A percentile compares a stretch with the other conserved stretches of the same genome.
phyloP scores from a whole-genome alignment of 1,140 invertebrate genomes.

The Zaprionus vittiger region DNA sequence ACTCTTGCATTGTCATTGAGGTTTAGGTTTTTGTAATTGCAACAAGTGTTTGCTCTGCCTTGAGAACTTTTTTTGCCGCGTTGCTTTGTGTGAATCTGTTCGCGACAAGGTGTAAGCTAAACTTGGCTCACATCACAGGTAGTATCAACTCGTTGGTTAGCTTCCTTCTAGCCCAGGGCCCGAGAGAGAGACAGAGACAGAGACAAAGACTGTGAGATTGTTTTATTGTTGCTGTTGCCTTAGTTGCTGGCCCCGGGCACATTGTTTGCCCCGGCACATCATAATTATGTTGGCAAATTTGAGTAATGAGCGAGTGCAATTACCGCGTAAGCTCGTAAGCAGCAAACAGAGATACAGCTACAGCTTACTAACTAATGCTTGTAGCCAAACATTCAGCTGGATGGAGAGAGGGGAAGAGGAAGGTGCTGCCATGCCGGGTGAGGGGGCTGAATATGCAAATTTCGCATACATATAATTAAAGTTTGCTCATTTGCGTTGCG shows the following conservation, averaged over 20 bases:
- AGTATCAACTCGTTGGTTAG: conserved; percentile 4
- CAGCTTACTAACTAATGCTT: conserved; percentile 24
- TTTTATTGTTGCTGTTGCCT: conserved; percentile 9
- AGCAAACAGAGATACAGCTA: conserved; percentile 26
- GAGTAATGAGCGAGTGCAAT: conserved; percentile 71
- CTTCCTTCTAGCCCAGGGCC: conserved; percentile 47
- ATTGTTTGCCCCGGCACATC: conserved; percentile 54
- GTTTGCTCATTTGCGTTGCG: conserved; percentile 43
- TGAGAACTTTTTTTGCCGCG: conserved; percentile 36
- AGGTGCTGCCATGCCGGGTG: neutral
- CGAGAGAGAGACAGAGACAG: neutral
- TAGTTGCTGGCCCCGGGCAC: conserved; percentile 8
- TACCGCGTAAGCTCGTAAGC: conserved; percentile 37
- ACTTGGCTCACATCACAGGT: conserved; percentile 16
- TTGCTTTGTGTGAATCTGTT: conserved; percentile 6
- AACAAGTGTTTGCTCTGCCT: conserved; percentile 60
- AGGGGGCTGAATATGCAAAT: conserved; percentile 57
- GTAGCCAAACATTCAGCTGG: conserved; percentile 20
- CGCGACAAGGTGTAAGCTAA: conserved; percentile 22
- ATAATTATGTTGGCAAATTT: conserved; percentile 81
- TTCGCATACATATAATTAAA: conserved; percentile 61
- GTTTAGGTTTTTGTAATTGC: conserved; percentile 35
- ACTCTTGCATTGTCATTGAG: conserved; percentile 47
- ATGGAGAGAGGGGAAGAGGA: neutral
- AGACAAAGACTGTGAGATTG: neutral